These are phyloP conservation scores for Salvelinus fontinalis DNA, from an alignment of 2,113 vertebrate species.

Conservation along the genomic window DNA sequence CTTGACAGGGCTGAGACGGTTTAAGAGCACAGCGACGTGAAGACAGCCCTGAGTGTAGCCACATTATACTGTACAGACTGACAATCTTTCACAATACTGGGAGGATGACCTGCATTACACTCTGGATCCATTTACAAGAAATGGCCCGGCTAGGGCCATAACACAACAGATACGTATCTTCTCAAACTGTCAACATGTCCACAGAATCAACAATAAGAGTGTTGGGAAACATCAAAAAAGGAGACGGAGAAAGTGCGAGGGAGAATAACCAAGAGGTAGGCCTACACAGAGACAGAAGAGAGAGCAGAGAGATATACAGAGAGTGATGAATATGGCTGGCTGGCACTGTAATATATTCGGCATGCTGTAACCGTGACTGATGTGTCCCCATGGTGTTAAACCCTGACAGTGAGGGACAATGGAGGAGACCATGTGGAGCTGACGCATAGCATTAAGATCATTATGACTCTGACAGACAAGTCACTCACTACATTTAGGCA, in stretches of 20 bases:
- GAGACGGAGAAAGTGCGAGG: not conserved
- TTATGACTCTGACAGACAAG: not conserved
- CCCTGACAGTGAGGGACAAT: not conserved
- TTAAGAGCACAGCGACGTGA: not conserved
- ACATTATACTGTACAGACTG: not conserved
- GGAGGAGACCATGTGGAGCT: not conserved
- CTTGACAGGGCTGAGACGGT: not conserved
- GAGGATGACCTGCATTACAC: not conserved
- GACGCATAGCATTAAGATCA: not conserved
- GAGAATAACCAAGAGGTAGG: not conserved
- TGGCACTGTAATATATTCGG: too few species aligned
- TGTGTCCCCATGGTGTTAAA: too few species aligned
- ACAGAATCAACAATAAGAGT: too few species aligned
- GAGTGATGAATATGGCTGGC: not conserved
- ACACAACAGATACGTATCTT: too few species aligned
- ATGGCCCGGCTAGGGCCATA: too few species aligned
- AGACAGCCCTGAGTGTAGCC: not conserved
- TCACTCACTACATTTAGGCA: not conserved
- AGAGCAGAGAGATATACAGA: not conserved
- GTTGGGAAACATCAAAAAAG: not conserved
- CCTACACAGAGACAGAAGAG: not conserved
- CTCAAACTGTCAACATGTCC: too few species aligned
- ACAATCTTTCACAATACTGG: not conserved
- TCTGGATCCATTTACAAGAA: not conserved
- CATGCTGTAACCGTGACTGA: too few species aligned